Conservation (phyloP, 1,140 invertebrate species). For the Magallana angulata region DNA sequence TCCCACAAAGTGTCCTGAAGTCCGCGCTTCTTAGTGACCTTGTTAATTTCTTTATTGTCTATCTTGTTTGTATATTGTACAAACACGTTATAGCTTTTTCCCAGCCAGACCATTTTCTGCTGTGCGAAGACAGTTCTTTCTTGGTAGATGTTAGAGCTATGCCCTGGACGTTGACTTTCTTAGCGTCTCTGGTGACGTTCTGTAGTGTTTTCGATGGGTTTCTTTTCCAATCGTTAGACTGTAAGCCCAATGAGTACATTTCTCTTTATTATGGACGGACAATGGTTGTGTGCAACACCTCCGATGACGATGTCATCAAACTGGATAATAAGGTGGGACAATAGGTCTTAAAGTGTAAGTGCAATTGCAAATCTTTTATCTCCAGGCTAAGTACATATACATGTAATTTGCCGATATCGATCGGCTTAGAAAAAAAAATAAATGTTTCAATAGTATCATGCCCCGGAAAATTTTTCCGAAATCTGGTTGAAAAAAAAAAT, state of each 20-base stretch:
- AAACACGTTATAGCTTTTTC: conserved; percentile 27
- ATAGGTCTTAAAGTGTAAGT: not conserved
- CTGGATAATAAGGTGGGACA: conserved; percentile 16
- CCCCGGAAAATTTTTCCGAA: no score
- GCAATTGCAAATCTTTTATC: no score
- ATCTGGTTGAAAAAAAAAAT: no score
- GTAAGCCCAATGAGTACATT: not conserved
- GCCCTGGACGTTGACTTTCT: not conserved
- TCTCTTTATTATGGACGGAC: conserved; percentile 10
- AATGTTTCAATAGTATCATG: no score
- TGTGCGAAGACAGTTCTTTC: not conserved
- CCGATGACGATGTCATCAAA: not conserved
- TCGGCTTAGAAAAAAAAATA: no score
- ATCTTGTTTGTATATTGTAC: conserved; percentile 27
- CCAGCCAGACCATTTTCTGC: not conserved
- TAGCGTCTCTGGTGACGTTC: not conserved
- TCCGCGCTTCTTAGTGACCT: not conserved
- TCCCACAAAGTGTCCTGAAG: not conserved
- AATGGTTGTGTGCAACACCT: conserved; percentile 4
- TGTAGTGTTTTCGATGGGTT: not conserved
- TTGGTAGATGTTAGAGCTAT: not conserved
- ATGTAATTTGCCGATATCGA: no score
- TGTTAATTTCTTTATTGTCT: conserved; percentile 35
- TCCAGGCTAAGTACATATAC: no score
- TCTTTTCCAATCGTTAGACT: not conserved